Evolutionary conservation across 1,140 invertebrate genomes (phyloP).

Genomic region (Saccostrea echinata): DNA sequence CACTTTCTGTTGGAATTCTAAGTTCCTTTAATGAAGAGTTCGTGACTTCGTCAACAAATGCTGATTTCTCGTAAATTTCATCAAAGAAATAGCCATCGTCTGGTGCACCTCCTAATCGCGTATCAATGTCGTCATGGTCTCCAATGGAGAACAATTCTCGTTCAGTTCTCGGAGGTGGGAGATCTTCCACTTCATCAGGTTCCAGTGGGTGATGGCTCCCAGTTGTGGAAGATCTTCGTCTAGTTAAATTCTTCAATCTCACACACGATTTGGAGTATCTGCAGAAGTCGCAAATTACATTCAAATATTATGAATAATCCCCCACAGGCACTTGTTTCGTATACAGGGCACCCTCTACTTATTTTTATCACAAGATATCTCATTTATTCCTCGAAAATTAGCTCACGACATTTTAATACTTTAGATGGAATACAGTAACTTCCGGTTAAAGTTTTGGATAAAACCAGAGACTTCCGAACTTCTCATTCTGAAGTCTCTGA

Average conservation of each 20-base stretch:
- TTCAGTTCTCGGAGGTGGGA: conserved; percentile 16
- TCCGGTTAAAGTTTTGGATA: too few species aligned
- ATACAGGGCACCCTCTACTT: too few species aligned
- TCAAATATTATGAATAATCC: too few species aligned
- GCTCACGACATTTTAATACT: too few species aligned
- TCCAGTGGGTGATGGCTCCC: conserved; percentile 26
- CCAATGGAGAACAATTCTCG: conserved; percentile 36
- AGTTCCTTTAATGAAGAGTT: conserved; percentile 37
- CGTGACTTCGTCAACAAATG: conserved; percentile 39
- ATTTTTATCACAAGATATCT: too few species aligned
- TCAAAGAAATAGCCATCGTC: conserved; percentile 34
- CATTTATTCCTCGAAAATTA: too few species aligned
- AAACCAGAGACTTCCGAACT: too few species aligned
- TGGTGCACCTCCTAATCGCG: neutral
- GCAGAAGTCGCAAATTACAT: neutral
- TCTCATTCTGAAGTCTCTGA: too few species aligned
- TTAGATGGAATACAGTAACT: too few species aligned
- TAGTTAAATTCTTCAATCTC: neutral
- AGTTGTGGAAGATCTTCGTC: conserved; percentile 1
- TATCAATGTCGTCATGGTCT: conserved; percentile 29
- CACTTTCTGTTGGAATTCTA: conserved; percentile 9
- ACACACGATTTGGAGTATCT: conserved; percentile 15
- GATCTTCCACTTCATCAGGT: neutral
- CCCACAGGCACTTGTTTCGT: too few species aligned
- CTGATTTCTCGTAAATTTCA: conserved; percentile 40